Percentiles rank a stretch among this genome's conserved stretches.
These are phyloP conservation scores for Sarcophaga caerulescens DNA, from an alignment of 2,888 invertebrate species.

Conservation along the genomic window DNA sequence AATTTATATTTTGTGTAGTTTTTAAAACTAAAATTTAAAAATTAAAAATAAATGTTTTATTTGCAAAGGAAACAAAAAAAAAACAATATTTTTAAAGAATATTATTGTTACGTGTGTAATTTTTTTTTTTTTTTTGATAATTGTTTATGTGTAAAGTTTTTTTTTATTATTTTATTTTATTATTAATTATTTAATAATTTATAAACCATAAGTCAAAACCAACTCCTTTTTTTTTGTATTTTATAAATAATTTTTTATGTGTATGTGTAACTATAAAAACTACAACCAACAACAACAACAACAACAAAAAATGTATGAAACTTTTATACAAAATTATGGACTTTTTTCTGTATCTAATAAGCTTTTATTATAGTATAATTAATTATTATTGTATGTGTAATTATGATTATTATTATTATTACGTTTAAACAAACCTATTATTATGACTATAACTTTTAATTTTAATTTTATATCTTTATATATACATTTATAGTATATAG, in stretches of 20 bases:
- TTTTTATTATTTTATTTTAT: constrained; percentile 46
- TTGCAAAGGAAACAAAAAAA: too few species aligned
- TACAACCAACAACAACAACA: background rate
- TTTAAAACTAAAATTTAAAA: constrained; percentile 19
- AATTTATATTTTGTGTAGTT: constrained; percentile 51
- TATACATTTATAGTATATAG: constrained; percentile 23
- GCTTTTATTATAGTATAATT: constrained; percentile 58
- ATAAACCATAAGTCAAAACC: constrained; percentile 54
- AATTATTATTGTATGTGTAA: background rate
- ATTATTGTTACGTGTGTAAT: constrained; percentile 60
- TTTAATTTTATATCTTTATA: constrained; percentile 22
- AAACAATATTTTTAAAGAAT: constrained; percentile 3
- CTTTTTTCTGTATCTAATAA: constrained; percentile 65
- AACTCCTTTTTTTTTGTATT: background rate
- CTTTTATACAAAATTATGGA: constrained; percentile 68
- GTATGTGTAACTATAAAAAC: background rate
- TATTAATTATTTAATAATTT: constrained; percentile 40
- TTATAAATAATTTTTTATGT: background rate
- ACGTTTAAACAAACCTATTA: too few species aligned
- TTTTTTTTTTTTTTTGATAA: constrained; percentile 46
- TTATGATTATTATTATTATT: background rate
- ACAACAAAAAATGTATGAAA: constrained; percentile 12
- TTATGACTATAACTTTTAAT: constrained; percentile 16
- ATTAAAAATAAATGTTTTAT: constrained; percentile 21
- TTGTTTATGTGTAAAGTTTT: background rate